Percentiles rank a stretch among this genome's conserved stretches.
phyloP scores from a whole-genome alignment of 1,140 invertebrate species.

The Ditylenchus dipsaci region DNA sequence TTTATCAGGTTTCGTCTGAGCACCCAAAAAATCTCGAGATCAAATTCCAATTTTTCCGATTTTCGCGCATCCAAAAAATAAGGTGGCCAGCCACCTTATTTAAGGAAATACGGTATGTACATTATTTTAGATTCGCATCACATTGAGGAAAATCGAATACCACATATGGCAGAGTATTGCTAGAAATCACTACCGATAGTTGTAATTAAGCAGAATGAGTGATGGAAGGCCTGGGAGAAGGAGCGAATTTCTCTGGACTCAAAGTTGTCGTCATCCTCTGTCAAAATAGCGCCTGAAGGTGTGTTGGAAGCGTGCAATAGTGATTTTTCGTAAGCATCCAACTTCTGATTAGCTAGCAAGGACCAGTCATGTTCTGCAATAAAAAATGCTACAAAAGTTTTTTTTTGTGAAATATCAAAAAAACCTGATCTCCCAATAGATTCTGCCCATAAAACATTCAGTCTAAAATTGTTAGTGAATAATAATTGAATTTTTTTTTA shows the following conservation, averaged over 20 bases:
- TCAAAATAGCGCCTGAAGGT: background rate
- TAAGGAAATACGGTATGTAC: too few species aligned
- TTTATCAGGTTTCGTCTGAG: too few species aligned
- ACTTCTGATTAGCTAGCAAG: slow-evolving; percentile 9
- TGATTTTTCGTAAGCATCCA: slow-evolving; percentile 10
- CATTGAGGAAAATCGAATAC: too few species aligned
- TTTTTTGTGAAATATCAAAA: background rate
- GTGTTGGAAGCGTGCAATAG: background rate
- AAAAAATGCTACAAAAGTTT: background rate
- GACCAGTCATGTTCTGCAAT: slow-evolving; percentile 10
- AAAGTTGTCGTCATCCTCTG: background rate
- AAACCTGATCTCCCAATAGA: slow-evolving; percentile 1
- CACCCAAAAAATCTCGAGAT: too few species aligned
- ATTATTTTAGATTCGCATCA: too few species aligned
- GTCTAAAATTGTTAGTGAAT: background rate
- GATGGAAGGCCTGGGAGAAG: background rate
- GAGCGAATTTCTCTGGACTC: background rate
- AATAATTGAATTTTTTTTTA: background rate
- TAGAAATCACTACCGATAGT: slow-evolving; percentile 5
- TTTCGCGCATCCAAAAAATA: too few species aligned
- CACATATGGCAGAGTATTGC: too few species aligned
- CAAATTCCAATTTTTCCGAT: too few species aligned
- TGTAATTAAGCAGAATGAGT: background rate
- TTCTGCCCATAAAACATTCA: slow-evolving; percentile 12
- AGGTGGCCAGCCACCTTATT: too few species aligned